Evolutionary conservation across 2,797 vertebrate species (phyloP).

Genomic region (Malacoctenus gilli): DNA sequence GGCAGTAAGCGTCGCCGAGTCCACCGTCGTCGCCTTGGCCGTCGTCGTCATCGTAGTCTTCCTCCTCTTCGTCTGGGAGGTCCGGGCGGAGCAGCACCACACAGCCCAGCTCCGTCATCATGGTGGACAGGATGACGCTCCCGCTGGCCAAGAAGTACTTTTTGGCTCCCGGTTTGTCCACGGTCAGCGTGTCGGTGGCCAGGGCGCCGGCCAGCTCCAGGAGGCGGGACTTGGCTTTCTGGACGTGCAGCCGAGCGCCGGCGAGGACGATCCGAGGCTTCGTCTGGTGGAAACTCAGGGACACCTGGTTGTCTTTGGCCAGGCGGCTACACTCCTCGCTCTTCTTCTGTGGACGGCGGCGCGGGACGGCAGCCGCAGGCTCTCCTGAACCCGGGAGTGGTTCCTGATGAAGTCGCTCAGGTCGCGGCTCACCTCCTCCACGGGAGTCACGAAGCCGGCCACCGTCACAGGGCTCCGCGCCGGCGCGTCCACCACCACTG

Average conservation of each 20-base stretch:
- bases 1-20: constrained; percentile 17
- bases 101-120: constrained; percentile 69
- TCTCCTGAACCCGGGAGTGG: constrained; percentile 69
- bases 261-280: constrained; percentile 72
- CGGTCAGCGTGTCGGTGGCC: constrained; percentile 53
- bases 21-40: not conserved
- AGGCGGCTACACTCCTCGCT: constrained; percentile 37
- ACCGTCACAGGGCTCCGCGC: constrained; percentile 66
- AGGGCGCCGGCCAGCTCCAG: constrained; percentile 56
- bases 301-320: constrained; percentile 54
- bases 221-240: constrained; percentile 53
- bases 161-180: constrained; percentile 85
- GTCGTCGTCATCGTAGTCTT: not conserved
- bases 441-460: constrained; percentile 75
- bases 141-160: constrained; percentile 79
- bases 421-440: constrained; percentile 63
- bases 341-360: constrained; percentile 71
- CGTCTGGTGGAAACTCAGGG: constrained; percentile 54
- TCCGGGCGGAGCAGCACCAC: constrained; percentile 74
- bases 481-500: constrained; percentile 60
- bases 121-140: constrained; percentile 39
- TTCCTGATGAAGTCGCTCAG: constrained; percentile 78
- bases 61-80: constrained; percentile 22
- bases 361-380: constrained; percentile 55
- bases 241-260: constrained; percentile 78